Percentiles rank a stretch among this genome's conserved stretches.
Evolutionary conservation across 2,888 invertebrate genomes (phyloP).

Genomic region (Protonemura montana): DNA sequence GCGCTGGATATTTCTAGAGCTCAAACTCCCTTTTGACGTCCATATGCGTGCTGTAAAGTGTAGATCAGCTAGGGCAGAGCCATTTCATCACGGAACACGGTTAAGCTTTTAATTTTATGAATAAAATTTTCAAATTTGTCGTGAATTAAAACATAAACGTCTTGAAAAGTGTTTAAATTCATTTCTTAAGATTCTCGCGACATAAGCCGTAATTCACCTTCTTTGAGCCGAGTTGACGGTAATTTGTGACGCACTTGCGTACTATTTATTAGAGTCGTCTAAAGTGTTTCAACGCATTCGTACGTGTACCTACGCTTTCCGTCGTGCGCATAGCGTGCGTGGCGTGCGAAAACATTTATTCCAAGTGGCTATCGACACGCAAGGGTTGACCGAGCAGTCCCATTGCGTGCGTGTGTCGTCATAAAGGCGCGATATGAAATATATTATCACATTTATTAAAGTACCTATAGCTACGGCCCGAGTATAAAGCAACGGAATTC

Average conservation of each 20-base stretch:
- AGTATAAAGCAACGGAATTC: background rate
- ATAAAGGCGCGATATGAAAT: background rate
- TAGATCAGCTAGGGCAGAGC: background rate
- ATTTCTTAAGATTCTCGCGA: background rate
- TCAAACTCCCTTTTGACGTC: background rate
- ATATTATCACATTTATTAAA: slow-evolving; percentile 5
- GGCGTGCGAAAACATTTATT: background rate
- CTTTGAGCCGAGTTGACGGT: background rate
- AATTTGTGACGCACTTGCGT: slow-evolving; percentile 1
- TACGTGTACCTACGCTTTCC: background rate
- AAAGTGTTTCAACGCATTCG: background rate
- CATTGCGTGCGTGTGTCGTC: background rate
- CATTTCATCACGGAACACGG: slow-evolving; percentile 5
- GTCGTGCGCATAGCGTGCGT: background rate
- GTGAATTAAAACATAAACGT: slow-evolving; percentile 12
- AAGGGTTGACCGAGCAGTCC: background rate
- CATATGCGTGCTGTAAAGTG: background rate
- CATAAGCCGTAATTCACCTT: background rate
- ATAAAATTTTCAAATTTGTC: slow-evolving; percentile 9
- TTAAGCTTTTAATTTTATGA: slow-evolving; percentile 29
- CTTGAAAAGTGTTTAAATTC: background rate
- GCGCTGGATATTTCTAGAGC: background rate
- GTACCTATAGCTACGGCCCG: background rate
- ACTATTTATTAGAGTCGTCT: background rate
- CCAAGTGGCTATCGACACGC: background rate